A percentile compares a stretch with the other conserved stretches of the same genome.
Evolutionary conservation across 2,113 vertebrate species (phyloP).

Genomic region (Caranx ignobilis): DNA sequence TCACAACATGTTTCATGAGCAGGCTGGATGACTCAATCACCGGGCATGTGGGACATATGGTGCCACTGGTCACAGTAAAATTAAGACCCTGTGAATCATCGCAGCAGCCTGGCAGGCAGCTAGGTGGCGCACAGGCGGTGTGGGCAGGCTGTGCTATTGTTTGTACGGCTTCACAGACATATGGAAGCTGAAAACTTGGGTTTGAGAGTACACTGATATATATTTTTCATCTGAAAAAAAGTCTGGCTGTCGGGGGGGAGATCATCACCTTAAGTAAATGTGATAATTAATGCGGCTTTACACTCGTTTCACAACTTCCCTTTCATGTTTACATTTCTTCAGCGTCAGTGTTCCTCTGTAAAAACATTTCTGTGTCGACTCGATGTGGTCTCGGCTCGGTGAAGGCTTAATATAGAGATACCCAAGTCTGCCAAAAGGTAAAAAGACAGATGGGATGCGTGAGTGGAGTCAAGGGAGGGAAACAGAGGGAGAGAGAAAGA

Average conservation of each 20-base stretch:
- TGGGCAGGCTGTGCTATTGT: not conserved
- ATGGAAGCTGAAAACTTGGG: not conserved
- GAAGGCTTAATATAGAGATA: slow-evolving; percentile 76
- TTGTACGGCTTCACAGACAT: not conserved
- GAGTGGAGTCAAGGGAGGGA: slow-evolving; percentile 48
- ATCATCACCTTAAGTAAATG: not conserved
- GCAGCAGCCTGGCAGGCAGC: slow-evolving; percentile 26
- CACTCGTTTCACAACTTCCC: not conserved
- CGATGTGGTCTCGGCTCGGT: slow-evolving; percentile 51
- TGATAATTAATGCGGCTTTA: slow-evolving; percentile 23
- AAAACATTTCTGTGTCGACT: slow-evolving; percentile 53
- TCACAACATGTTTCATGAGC: slow-evolving; percentile 74
- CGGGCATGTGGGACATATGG: slow-evolving; percentile 69
- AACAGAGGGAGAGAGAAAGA: slow-evolving; percentile 29
- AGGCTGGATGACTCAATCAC: slow-evolving; percentile 69
- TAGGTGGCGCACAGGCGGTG: slow-evolving; percentile 34
- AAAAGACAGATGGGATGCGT: slow-evolving; percentile 76
- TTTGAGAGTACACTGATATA: not conserved
- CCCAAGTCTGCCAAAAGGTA: slow-evolving; percentile 75
- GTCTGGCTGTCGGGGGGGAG: not conserved
- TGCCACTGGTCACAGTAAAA: slow-evolving; percentile 64
- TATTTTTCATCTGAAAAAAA: not conserved
- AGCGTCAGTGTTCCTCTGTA: slow-evolving; percentile 24
- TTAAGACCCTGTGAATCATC: slow-evolving; percentile 55
- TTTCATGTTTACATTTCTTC: slow-evolving; percentile 27